Base-by-base conservation (phyloP, 2,797 vertebrate genomes). In the Lepidocolaptes lacrymiger region DNA sequence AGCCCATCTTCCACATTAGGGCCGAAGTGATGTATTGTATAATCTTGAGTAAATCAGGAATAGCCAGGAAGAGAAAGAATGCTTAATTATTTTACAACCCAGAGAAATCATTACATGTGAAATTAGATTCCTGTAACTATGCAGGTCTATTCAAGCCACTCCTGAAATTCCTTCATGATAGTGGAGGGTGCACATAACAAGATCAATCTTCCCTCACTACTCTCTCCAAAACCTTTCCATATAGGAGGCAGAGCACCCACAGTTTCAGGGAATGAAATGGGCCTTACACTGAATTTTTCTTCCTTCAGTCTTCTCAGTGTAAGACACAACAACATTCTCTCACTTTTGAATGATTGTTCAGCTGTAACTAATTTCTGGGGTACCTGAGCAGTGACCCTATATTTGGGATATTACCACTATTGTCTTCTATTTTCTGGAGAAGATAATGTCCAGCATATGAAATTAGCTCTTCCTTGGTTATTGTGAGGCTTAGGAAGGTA, bases 21-120 rank as follows among this genome's bases (percentile, higher is more conserved):
- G 56, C 32, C 84, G 90, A 71, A 90, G 14, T 81, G 69, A 92
- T 91, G 80, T 85, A 51, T 74, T 62, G 17, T 63, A 77, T 74
- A 81, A 91, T 88, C 69, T 63, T 76, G 48, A 72, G 48, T 84
- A 94, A 86, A 88, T 86, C 64, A 88, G 66, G 64, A 90, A 41
- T 73, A 84, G 67, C 51, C 73, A 91, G 71, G 63, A 93, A 91
- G 72, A 93, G 85, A 90, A 94, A 88, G 62, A 96, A 96, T 88
- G 55, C 71, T 88, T 95, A 76, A 72, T 95, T 91, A 95, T 88
- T 93, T 91, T 94, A 79, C 69, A 91, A 85, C 24, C 37, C 85
- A 84, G 58, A 83, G 66, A 93, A 95, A 94, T 75, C 88, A 95
- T 85, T 91, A 72, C 30, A 77, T 75, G 79, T 81, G 90, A 91